Evolutionary conservation across 2,113 vertebrate species (phyloP).

Genomic region (Pimephales promelas): DNA sequence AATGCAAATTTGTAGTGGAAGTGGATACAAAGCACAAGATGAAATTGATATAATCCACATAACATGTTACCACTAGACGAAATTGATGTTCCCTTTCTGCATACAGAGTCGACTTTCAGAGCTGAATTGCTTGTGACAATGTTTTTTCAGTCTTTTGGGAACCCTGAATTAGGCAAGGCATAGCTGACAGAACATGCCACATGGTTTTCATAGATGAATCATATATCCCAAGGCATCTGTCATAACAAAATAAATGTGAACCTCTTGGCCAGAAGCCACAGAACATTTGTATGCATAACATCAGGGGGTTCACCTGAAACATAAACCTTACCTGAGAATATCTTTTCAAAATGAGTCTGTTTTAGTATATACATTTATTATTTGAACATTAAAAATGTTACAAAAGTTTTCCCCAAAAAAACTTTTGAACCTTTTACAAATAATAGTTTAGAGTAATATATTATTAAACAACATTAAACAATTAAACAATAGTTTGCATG

Average conservation of each 20-base stretch:
- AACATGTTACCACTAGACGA: neutral
- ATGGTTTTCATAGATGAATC: constrained; percentile 28
- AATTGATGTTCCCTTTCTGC: neutral
- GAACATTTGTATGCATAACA: constrained; percentile 6
- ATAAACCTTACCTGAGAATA: neutral
- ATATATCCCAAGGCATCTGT: constrained; percentile 47
- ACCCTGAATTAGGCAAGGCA: constrained; percentile 29
- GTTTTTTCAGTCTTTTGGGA: constrained; percentile 12
- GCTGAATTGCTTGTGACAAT: neutral
- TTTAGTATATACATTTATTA: neutral
- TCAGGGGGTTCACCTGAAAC: neutral
- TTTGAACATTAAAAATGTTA: neutral
- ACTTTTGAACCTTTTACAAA: neutral
- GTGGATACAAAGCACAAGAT: neutral
- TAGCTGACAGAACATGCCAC: constrained; percentile 32
- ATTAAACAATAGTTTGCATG: no score
- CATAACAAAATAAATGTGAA: constrained; percentile 35
- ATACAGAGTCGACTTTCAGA: neutral
- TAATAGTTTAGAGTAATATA: neutral
- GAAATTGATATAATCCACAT: neutral
- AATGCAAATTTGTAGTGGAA: constrained; percentile 55
- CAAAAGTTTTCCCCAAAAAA: no score
- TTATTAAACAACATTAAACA: no score
- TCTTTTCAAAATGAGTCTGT: neutral
- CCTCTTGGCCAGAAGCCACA: constrained; percentile 21